A percentile compares a stretch with the other conserved stretches of the same genome.
Evolutionary conservation across 2,113 vertebrate genomes (phyloP).

Genomic region (Scophthalmus maximus): DNA sequence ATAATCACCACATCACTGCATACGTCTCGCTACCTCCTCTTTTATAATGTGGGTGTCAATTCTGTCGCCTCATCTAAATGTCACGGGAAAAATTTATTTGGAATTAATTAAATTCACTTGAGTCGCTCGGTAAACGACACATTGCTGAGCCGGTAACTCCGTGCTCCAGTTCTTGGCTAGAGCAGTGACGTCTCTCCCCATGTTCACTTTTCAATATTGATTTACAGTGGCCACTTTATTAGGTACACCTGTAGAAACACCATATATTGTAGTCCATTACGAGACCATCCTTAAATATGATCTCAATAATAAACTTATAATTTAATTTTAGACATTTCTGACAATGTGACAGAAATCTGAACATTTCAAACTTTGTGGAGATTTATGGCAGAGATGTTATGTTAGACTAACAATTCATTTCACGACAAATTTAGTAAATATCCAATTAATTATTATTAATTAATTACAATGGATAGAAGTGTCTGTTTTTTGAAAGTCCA

Average conservation of each 20-base stretch:
- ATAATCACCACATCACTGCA: slow-evolving; percentile 16
- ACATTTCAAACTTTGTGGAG: background rate
- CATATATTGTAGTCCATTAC: too few species aligned
- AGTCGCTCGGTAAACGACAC: background rate
- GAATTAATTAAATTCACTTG: background rate
- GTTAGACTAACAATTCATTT: too few species aligned
- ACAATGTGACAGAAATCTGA: background rate
- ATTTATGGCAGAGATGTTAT: background rate
- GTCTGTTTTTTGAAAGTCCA: too few species aligned
- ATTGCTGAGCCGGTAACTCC: background rate
- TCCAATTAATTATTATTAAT: too few species aligned
- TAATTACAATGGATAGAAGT: too few species aligned
- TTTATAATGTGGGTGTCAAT: background rate
- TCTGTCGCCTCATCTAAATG: background rate
- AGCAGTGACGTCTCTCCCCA: background rate
- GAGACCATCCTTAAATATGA: too few species aligned
- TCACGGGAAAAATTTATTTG: background rate
- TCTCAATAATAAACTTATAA: background rate
- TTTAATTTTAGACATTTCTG: background rate
- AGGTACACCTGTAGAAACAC: background rate
- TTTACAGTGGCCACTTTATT: background rate
- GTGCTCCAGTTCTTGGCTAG: background rate
- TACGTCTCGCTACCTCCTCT: background rate
- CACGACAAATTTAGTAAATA: too few species aligned
- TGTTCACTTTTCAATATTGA: too few species aligned